These are phyloP conservation scores for Atherinosoma microstoma DNA, from an alignment of 2,797 vertebrate species.

Conservation along the genomic window DNA sequence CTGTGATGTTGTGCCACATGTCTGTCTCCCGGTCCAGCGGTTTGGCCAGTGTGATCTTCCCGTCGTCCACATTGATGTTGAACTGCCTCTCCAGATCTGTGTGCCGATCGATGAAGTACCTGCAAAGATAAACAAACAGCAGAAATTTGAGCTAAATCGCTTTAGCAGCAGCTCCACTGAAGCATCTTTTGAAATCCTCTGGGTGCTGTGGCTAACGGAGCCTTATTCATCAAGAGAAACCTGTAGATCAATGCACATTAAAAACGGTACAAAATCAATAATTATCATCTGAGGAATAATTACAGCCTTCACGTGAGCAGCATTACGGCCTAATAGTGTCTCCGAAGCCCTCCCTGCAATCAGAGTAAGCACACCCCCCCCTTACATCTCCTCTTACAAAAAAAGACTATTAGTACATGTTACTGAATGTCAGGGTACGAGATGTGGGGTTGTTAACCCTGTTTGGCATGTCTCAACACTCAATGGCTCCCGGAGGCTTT, in stretches of 20 bases:
- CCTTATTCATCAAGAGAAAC: conserved; percentile 59
- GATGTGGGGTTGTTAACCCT: conserved; percentile 71
- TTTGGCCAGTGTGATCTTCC: conserved; percentile 95
- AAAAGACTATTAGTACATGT: conserved; percentile 59
- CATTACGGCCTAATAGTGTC: conserved; percentile 77
- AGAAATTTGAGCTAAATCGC: conserved; percentile 45
- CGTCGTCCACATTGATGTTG: conserved; percentile 96
- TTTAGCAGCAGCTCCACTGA: conserved; percentile 10
- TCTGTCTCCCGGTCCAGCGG: conserved; percentile 94
- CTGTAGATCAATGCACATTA: conserved; percentile 63
- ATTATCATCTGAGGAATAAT: conserved; percentile 87
- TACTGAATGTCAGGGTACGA: conserved; percentile 58
- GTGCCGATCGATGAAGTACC: conserved; percentile 98
- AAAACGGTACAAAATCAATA: conserved; percentile 75
- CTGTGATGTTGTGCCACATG: conserved; percentile 98
- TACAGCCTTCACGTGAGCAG: conserved; percentile 75
- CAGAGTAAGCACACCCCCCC: conserved; percentile 4
- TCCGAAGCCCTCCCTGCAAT: conserved; percentile 43
- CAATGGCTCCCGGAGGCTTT: conserved; percentile 72
- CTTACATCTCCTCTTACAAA: neutral
- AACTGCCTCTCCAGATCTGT: conserved; percentile 99
- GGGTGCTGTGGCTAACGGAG: conserved; percentile 50
- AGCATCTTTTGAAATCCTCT: conserved; percentile 48
- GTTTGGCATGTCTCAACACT: conserved; percentile 71
- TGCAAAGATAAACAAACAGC: conserved; percentile 64